Evolutionary conservation across 2,113 vertebrate genomes (phyloP).

Genomic region (Myotis davidii): DNA sequence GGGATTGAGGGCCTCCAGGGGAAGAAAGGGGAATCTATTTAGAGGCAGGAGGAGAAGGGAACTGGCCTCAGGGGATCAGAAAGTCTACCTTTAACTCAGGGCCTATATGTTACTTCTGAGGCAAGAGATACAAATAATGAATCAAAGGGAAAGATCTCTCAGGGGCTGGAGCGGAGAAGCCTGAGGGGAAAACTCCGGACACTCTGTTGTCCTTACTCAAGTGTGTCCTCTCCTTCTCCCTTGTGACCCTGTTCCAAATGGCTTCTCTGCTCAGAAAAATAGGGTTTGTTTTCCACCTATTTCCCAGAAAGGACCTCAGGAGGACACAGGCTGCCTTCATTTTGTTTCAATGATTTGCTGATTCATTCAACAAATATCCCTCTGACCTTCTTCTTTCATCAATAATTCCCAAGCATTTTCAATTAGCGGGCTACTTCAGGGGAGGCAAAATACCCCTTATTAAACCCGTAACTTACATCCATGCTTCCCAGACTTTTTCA

Average conservation of each 20-base stretch:
- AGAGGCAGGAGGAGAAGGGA: neutral
- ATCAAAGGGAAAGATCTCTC: neutral
- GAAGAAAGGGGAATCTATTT: neutral
- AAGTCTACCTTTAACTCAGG: neutral
- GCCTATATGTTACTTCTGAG: neutral
- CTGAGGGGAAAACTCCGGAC: too few relatives aligned
- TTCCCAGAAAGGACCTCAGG: neutral
- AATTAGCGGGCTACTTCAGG: neutral
- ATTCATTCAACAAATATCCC: neutral
- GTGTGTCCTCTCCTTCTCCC: neutral
- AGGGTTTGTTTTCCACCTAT: neutral
- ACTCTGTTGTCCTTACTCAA: neutral
- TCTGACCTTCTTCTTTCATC: neutral
- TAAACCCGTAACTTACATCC: neutral
- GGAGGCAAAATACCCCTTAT: neutral
- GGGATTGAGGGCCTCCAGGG: neutral
- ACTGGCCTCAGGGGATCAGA: neutral
- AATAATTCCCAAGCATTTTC: neutral
- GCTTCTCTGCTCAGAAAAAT: neutral
- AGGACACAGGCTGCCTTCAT: neutral
- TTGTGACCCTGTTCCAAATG: neutral
- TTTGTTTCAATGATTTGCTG: neutral
- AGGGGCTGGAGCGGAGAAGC: neutral
- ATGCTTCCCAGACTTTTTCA: neutral
- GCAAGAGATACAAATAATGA: neutral